Base-by-base conservation (phyloP, 2,888 invertebrate species). In the Eristalis tenax region DNA sequence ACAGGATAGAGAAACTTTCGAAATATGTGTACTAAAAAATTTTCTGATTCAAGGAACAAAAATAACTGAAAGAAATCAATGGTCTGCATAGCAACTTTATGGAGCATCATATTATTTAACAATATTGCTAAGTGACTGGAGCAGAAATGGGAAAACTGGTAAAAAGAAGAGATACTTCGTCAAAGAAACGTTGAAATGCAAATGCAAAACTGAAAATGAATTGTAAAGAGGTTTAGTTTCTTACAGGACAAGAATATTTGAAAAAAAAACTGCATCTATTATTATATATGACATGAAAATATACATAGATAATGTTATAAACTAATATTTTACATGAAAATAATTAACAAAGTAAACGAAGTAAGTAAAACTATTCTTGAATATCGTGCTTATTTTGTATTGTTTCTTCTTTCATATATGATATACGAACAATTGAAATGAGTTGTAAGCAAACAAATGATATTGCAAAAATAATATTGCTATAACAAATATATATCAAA, bases 1-100 rank as follows among this genome's bases (percentile, higher is more conserved):
- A 69, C 87, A 87, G 87, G 87, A 87, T 87, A 87, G 87, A 79
- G 87, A 80, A 43, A 83, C 86, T 69, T 69, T 61, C n/a, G 18
- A 69, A 22, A 35, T 57, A 74, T 78, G 22, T 38, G 59, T 75
- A 70, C 43, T 56, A 66, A 73, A 66, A 50, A 69, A 63, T 73
- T 73, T 77, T 65, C 64, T 81, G 68, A 28, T 63, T 77, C 32
- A 64, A 38, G 13, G 32, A 43, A 69, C 57, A 63, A 2, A 43
- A 64, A 40, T 28, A n/a, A 68, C 11, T 8, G 40, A 43, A 22
- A 8, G 4, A 50, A 63, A 32, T 18, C 40, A 32, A 50, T 50
- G 50, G 50, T 50, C 43, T 5, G 15, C 43, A n/a, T 43, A 43
- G 5, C 13, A 50, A 50, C 18, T 38, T 13, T 38, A 13, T 38